Evolutionary conservation across 2,797 vertebrate species (phyloP).

Genomic region (Pangasius sanitwongsei): DNA sequence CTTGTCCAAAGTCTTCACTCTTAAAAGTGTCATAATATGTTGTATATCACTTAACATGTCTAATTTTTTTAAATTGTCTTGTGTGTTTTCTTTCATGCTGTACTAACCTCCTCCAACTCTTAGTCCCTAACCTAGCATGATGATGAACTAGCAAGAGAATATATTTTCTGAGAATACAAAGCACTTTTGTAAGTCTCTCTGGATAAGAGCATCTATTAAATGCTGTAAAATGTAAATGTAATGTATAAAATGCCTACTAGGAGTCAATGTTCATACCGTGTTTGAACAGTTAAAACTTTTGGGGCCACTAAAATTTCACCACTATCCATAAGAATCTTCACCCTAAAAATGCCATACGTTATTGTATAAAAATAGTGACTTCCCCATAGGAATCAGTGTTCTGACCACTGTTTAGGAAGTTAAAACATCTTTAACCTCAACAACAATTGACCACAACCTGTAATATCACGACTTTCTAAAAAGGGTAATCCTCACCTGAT

Average conservation of each 20-base stretch:
- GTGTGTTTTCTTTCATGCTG: background rate
- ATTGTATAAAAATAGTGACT: background rate
- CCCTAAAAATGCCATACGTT: background rate
- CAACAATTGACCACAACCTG: background rate
- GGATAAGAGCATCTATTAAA: background rate
- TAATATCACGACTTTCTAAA: background rate
- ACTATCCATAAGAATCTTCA: background rate
- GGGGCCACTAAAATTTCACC: background rate
- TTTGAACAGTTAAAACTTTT: background rate
- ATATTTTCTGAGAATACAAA: background rate
- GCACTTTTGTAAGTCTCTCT: background rate
- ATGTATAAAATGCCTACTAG: background rate
- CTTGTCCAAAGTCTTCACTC: background rate
- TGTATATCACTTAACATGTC: background rate
- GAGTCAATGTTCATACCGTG: background rate
- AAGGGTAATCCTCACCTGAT: background rate
- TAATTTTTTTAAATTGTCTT: background rate
- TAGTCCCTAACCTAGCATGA: background rate
- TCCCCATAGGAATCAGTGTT: background rate
- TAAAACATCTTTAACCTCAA: background rate
- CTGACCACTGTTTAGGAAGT: background rate
- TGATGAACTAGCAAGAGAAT: background rate
- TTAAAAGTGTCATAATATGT: background rate
- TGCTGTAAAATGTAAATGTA: background rate
- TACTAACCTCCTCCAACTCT: background rate